These are phyloP conservation scores for Leptinotarsa tumamoca DNA, from an alignment of 2,888 invertebrate genomes.

Conservation along the genomic window DNA sequence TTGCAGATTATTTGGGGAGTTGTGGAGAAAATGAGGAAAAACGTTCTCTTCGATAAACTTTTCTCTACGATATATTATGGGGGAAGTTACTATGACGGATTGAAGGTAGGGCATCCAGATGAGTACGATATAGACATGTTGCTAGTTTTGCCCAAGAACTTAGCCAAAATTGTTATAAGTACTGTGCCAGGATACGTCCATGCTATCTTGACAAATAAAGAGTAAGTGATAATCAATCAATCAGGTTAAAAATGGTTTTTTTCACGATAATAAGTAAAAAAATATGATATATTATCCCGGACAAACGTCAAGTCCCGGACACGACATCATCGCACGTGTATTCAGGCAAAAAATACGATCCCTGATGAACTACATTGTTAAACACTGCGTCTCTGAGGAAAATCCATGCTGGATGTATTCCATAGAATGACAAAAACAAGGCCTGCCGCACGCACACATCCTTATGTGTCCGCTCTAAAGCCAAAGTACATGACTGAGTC, in stretches of 20 bases:
- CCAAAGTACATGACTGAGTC: no score
- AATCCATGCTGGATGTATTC: no score
- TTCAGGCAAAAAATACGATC: no score
- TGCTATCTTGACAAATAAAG: slow-evolving; percentile 59
- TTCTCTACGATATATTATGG: slow-evolving; percentile 65
- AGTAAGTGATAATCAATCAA: slow-evolving; percentile 8
- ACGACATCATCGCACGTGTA: no score
- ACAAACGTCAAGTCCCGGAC: no score
- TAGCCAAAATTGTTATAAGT: slow-evolving; percentile 49
- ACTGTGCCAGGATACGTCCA: slow-evolving; percentile 67
- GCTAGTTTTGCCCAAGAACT: slow-evolving; percentile 67
- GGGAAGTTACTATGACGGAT: slow-evolving; percentile 72
- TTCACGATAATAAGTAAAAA: no score
- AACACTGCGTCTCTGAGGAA: no score
- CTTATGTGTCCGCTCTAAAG: no score
- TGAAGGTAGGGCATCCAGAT: slow-evolving; percentile 70
- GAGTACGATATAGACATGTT: slow-evolving; percentile 74
- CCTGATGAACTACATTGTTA: no score
- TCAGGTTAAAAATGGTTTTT: neutral
- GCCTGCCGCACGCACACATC: no score
- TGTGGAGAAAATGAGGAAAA: slow-evolving; percentile 29
- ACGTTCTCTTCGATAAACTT: slow-evolving; percentile 58
- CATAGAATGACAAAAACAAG: no score
- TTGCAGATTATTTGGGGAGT: slow-evolving; percentile 4
- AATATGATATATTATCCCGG: no score